Conservation (phyloP, 2,797 vertebrate species). For the Falco naumanni region DNA sequence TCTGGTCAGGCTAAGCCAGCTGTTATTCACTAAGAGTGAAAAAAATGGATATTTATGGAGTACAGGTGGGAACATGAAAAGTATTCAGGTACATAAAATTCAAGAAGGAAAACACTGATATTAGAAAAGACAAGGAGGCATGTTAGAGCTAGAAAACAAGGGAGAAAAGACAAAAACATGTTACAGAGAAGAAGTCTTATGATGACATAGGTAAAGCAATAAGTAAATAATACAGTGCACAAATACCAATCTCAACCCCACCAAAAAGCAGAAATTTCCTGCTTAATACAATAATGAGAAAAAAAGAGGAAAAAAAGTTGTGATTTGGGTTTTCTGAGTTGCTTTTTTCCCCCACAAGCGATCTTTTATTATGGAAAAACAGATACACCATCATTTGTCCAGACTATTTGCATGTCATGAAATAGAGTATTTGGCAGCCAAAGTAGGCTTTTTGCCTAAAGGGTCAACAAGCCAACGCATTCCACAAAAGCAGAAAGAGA, state of each 20-base stretch:
- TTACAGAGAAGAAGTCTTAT: neutral
- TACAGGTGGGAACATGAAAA: neutral
- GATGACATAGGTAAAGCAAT: neutral
- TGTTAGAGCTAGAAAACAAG: neutral
- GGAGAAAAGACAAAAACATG: neutral
- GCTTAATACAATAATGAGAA: neutral
- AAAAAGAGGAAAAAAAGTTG: neutral
- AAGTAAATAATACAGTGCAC: neutral
- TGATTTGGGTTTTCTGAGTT: fast-evolving
- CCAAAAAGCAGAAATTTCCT: neutral
- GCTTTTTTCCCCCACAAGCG: fast-evolving
- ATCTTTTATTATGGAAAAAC: neutral
- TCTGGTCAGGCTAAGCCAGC: neutral
- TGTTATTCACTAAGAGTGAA: neutral
- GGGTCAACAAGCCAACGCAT: neutral
- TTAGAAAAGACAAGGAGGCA: neutral
- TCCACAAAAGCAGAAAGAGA: neutral
- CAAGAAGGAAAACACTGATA: neutral
- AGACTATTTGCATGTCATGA: neutral
- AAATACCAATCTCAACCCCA: neutral
- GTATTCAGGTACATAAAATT: neutral
- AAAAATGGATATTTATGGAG: neutral
- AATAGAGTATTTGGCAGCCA: neutral
- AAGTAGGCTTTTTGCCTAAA: neutral
- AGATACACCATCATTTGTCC: neutral